Evolutionary conservation across 2,113 vertebrate species (phyloP).

Genomic region (Rhipidura dahli): DNA sequence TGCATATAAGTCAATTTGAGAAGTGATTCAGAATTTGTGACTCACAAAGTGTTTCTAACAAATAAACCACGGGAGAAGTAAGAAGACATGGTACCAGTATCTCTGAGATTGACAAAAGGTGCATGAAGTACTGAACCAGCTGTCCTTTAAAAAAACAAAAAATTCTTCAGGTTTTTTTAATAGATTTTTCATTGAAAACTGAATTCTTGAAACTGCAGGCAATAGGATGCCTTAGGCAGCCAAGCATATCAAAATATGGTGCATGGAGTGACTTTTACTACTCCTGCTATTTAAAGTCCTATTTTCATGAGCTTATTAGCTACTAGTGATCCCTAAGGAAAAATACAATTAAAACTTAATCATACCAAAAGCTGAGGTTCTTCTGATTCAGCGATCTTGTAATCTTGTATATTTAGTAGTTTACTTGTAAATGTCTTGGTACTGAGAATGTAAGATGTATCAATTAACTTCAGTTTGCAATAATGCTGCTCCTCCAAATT

Average conservation of each 20-base stretch:
- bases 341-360: conserved; percentile 84
- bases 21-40: background rate
- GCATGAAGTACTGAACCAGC: background rate
- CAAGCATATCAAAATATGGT: conserved; percentile 68
- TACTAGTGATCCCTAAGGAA: conserved; percentile 79
- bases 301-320: conserved; percentile 79
- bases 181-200: conserved; percentile 67
- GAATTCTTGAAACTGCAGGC: conserved; percentile 56
- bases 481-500: background rate
- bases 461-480: conserved; percentile 32
- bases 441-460: conserved; percentile 19
- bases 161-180: conserved; percentile 19
- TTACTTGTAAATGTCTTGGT: conserved; percentile 71
- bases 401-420: conserved; percentile 76
- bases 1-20: background rate
- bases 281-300: conserved; percentile 77
- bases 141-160: conserved; percentile 26
- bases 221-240: conserved; percentile 49
- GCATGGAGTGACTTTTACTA: conserved; percentile 69
- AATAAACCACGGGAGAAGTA: background rate
- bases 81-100: background rate
- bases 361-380: conserved; percentile 78
- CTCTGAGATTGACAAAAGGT: background rate
- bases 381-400: conserved; percentile 78
- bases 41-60: background rate